Evolutionary conservation across 2,888 invertebrate species (phyloP), one percentile per base, ranked within the genome.

Genomic region (Cylloceria caligata): DNA sequence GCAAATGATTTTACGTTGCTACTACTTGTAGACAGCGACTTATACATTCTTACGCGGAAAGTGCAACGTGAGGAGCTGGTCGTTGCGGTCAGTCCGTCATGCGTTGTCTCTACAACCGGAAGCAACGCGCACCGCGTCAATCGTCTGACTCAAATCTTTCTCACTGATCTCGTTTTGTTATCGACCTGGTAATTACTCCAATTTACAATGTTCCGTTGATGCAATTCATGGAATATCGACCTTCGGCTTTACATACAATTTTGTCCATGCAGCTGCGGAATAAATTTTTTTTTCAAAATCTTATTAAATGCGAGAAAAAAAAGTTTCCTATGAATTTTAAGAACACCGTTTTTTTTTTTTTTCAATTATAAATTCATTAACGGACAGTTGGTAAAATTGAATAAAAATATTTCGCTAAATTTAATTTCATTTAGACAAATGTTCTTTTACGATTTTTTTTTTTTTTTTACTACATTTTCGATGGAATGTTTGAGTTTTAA

Each of bases 61-160:
- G 49, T 21, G 19, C 21, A 49, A 49, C 6, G 49, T 21, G 49
- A 21, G 21, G 7, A 49, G 21, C 7, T 49, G 11, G 0, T 21
- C 49, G 19, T 21, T 49, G 49, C 21, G 49, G 49, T 49, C 49
- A 21, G 21, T 49, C 21, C 21, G 21, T 21, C 49, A 49, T 49
- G 21, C 49, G 21, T 49, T 49, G 49, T 21, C 49, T 19, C 49
- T 49, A 9, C 47, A 49, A 49, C 49, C 49, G 49, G 49, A 49
- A 49, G 49, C 3, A 19, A 7, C 49, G 21, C 21, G 21, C 9
- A 49, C 49, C 49, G 9, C 49, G 49, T 21, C 49, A 21, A 19
- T 21, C 19, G 6, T 49, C 21, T 21, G 19, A 49, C 49, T 21
- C 21, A 49, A 49, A 21, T 49, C 9, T 6, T 6, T 49, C 49